These are phyloP conservation scores for Macrotrachela quadricornifera DNA, from an alignment of 1,140 invertebrate species.

Conservation along the genomic window DNA sequence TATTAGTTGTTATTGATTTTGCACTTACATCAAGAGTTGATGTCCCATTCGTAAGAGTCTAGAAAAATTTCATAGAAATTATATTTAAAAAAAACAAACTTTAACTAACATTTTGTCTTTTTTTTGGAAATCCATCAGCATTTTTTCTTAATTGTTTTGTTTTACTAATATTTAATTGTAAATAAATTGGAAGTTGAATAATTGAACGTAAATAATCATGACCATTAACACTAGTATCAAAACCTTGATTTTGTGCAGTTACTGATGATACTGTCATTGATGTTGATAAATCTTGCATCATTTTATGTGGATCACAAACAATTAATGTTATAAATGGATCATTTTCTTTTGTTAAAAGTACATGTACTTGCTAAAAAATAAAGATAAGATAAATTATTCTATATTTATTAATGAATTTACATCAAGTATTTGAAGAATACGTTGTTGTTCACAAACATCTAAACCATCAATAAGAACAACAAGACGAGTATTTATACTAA, in stretches of 20 bases:
- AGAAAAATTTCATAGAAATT: neutral
- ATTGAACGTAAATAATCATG: conserved; percentile 85
- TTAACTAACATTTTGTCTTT: neutral
- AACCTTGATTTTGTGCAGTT: conserved; percentile 22
- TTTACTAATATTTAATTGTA: conserved; percentile 38
- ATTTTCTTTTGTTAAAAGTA: conserved; percentile 68
- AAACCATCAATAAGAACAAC: conserved; percentile 87
- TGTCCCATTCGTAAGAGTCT: neutral
- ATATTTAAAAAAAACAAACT: neutral
- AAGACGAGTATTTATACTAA: conserved; percentile 63
- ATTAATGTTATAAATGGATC: conserved; percentile 76
- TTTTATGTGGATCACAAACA: conserved; percentile 86
- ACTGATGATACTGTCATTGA: conserved; percentile 45
- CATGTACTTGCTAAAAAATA: conserved; percentile 43
- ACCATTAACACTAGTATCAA: conserved; percentile 47
- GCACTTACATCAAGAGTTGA: neutral
- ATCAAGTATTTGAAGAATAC: conserved; percentile 44
- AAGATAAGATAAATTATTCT: neutral
- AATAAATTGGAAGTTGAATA: conserved; percentile 86
- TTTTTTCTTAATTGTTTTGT: neutral
- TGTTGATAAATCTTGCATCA: conserved; percentile 69
- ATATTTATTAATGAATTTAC: neutral
- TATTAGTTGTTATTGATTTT: neutral
- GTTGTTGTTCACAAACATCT: conserved; percentile 89
- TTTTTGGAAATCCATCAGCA: neutral